phyloP scores from a whole-genome alignment of 2,888 invertebrate genomes.

The Drosophila koepferae region DNA sequence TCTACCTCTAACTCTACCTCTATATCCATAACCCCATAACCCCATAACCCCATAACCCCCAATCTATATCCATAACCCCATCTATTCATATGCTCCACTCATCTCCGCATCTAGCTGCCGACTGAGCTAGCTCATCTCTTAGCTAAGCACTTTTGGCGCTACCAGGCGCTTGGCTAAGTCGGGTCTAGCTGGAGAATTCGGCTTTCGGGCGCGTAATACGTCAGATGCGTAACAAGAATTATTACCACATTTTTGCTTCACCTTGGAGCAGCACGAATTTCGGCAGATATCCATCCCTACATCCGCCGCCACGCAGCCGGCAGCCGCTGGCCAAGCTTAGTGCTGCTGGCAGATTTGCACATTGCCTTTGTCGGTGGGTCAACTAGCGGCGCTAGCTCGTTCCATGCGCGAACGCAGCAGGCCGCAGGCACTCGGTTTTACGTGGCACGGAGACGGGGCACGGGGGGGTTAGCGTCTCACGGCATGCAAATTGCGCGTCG shows the following conservation, averaged over 20 bases:
- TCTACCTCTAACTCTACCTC: background rate
- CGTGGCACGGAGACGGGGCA: background rate
- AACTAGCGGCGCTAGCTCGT: background rate
- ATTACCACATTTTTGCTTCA: slow-evolving; percentile 58
- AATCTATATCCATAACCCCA: background rate
- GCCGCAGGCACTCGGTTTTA: background rate
- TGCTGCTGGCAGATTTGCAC: slow-evolving; percentile 47
- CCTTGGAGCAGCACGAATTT: slow-evolving; percentile 11
- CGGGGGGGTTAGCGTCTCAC: slow-evolving; percentile 19
- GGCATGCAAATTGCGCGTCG: slow-evolving; percentile 66
- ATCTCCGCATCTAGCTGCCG: background rate
- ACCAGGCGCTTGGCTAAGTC: slow-evolving; percentile 12
- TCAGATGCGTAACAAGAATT: slow-evolving; percentile 68
- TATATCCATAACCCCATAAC: background rate
- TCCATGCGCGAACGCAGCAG: background rate
- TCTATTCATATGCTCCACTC: background rate
- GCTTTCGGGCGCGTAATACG: slow-evolving; percentile 35
- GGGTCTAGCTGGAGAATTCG: background rate
- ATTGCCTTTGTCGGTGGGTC: slow-evolving; percentile 58
- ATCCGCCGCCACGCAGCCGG: too few species aligned
- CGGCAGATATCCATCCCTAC: background rate
- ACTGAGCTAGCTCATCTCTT: background rate
- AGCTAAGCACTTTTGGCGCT: slow-evolving; percentile 5
- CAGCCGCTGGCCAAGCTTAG: slow-evolving; percentile 2
- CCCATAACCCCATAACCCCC: background rate